Conservation (phyloP, 1,140 invertebrate genomes). For the Anastatus disparis region DNA sequence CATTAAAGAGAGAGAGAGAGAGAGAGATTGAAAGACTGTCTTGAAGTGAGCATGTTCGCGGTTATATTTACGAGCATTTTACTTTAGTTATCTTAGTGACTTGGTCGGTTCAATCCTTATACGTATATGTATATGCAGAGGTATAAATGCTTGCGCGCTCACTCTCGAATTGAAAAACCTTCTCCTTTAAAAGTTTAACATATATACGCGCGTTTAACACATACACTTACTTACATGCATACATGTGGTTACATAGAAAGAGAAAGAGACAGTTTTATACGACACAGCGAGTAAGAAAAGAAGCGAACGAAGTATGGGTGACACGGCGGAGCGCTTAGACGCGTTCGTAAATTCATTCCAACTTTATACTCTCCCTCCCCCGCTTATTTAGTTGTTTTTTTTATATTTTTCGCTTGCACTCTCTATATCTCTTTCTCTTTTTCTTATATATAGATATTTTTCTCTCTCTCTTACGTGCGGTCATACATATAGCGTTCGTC, state of each 20-base stretch:
- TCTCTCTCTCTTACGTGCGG: constrained; percentile 5
- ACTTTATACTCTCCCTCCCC: no score
- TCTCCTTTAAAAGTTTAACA: no score
- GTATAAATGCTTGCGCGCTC: neutral
- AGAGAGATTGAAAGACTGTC: no score
- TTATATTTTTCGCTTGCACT: no score
- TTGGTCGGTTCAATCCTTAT: constrained; percentile 5
- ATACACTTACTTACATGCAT: neutral
- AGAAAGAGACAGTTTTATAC: constrained; percentile 1
- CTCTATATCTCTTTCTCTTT: no score
- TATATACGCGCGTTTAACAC: neutral
- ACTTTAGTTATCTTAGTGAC: constrained; percentile 26
- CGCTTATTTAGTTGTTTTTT: no score
- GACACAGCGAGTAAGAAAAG: neutral
- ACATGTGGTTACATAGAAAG: neutral
- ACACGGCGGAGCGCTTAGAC: constrained; percentile 19
- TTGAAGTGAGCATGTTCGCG: neutral
- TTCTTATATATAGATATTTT: no score
- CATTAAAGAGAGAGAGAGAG: no score
- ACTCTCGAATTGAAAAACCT: neutral
- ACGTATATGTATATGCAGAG: constrained; percentile 22
- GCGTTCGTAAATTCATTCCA: constrained; percentile 36
- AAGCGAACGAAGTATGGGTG: constrained; percentile 25
- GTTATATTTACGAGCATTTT: constrained; percentile 38
- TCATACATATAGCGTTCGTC: constrained; percentile 41